A percentile compares a stretch with the other conserved stretches of the same genome.
These are phyloP conservation scores for Kuschelorhynchus macadamiae DNA, from an alignment of 2,888 invertebrate species.

Conservation along the genomic window DNA sequence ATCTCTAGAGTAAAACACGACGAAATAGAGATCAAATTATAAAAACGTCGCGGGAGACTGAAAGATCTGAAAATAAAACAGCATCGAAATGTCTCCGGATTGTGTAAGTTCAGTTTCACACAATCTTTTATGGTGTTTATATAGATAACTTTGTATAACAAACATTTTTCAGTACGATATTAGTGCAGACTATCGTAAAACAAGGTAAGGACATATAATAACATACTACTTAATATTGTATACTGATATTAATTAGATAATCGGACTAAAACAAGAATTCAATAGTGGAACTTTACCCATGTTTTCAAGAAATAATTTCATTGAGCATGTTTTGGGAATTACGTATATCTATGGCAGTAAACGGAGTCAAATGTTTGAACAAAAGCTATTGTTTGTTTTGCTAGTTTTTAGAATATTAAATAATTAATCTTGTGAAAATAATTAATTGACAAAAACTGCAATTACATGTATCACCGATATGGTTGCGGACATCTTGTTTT, in stretches of 20 bases:
- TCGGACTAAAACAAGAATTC: conserved; percentile 31
- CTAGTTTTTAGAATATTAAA: not conserved
- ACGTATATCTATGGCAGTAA: conserved; percentile 1
- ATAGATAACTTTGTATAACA: conserved; percentile 47
- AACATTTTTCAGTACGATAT: conserved; percentile 8
- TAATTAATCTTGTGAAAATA: conserved; percentile 8
- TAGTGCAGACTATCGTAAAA: conserved; percentile 16
- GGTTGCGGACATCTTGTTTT: conserved; percentile 66
- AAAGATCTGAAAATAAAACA: conserved; percentile 69
- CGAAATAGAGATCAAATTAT: conserved; percentile 52
- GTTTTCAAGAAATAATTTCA: conserved; percentile 25
- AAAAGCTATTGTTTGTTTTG: not conserved
- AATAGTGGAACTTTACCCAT: conserved; percentile 29
- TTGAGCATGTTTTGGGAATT: conserved; percentile 14
- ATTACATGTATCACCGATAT: conserved; percentile 60
- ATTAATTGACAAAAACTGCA: conserved; percentile 44
- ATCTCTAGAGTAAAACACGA: conserved; percentile 32
- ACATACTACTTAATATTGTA: conserved; percentile 26
- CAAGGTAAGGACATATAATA: conserved; percentile 19
- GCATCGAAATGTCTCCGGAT: conserved; percentile 68
- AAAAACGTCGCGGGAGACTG: conserved; percentile 66
- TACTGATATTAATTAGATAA: conserved; percentile 20
- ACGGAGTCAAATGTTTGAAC: conserved; percentile 2
- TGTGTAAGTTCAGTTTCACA: conserved; percentile 65
- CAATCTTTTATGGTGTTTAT: conserved; percentile 62